These are phyloP conservation scores for Spicauda simplicius DNA, from an alignment of 2,888 invertebrate genomes.

Conservation along the genomic window DNA sequence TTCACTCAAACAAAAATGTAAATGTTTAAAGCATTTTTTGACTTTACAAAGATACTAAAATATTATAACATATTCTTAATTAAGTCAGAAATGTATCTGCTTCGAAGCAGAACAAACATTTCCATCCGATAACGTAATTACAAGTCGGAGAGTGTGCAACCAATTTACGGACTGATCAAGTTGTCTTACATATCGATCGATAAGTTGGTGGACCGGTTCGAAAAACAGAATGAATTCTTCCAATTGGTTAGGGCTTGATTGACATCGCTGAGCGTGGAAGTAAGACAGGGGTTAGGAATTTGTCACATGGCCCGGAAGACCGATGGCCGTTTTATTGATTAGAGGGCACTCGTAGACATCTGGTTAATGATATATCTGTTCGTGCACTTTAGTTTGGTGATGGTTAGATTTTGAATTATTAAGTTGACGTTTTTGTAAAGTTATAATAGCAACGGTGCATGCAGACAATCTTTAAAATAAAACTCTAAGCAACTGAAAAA, in stretches of 20 bases:
- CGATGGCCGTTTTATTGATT: slow-evolving; percentile 35
- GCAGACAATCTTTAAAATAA: too few species aligned
- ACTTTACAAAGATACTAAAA: too few species aligned
- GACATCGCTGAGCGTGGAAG: slow-evolving; percentile 45
- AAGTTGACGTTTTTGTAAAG: too few species aligned
- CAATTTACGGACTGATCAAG: background rate
- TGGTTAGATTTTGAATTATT: background rate
- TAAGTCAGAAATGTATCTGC: too few species aligned
- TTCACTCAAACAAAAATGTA: too few species aligned
- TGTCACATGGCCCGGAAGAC: slow-evolving; percentile 46
- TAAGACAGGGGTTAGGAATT: slow-evolving; percentile 46
- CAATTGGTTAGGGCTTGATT: slow-evolving; percentile 43
- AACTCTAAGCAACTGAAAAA: too few species aligned
- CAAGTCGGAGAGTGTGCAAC: background rate
- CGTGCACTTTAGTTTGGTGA: background rate
- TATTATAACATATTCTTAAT: too few species aligned
- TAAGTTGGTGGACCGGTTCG: slow-evolving; percentile 4
- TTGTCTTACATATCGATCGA: background rate
- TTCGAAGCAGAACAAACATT: too few species aligned
- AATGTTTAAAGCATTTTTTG: too few species aligned
- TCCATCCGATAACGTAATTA: background rate
- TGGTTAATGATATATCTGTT: slow-evolving; percentile 2
- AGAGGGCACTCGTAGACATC: background rate
- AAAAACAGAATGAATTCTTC: slow-evolving; percentile 30
- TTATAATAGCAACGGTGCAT: too few species aligned